Evolutionary conservation across 2,888 invertebrate species (phyloP), one percentile per base, ranked within the genome.

Genomic region (Bombyx huttoni): DNA sequence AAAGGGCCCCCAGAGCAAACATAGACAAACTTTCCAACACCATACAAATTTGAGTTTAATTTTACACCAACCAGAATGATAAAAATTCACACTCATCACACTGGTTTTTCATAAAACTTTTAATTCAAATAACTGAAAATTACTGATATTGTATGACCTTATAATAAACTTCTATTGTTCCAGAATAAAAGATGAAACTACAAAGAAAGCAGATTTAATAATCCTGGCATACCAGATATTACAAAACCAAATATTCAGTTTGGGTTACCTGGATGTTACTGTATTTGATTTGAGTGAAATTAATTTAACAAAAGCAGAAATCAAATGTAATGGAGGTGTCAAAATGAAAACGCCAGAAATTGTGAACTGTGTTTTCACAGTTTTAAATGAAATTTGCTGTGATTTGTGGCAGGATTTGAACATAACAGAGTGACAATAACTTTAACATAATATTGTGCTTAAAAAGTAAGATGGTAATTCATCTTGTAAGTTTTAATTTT

Each of bases 341-440:
- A 86, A 81, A 58, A 78, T 89, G 81, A 86, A 81, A 52, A 82
- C 81, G 1, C 78, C 82, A 1, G 84, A 86, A 61, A 64, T 75
- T 33, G 75, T 88, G 0, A 86, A 86, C 54, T 64, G 72, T 60
- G 71, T 84, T n/a, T 79, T 89, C 51, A 75, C 66, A 54, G 67
- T 81, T 12, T 64, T 88, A 14, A 87, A 87, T 70, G 73, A 76
- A 56, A 77, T 81, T n/a, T 63, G 57, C 58, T 53, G 46, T 13
- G 45, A 50, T 53, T 33, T 48, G 40, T 33, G 46, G 46, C 35
- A 46, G 48, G 49, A 50, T 1, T 45, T 14, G n/a, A 40, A 61
- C 56, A 47, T 53, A 56, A 49, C 13, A 54, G 49, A 52, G n/a
- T 47, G 40, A 48, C 49, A 35, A 40, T 46, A 24, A 1, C 24